Evolutionary conservation across 2,888 invertebrate genomes (phyloP).

Genomic region (Ophion ellenae): DNA sequence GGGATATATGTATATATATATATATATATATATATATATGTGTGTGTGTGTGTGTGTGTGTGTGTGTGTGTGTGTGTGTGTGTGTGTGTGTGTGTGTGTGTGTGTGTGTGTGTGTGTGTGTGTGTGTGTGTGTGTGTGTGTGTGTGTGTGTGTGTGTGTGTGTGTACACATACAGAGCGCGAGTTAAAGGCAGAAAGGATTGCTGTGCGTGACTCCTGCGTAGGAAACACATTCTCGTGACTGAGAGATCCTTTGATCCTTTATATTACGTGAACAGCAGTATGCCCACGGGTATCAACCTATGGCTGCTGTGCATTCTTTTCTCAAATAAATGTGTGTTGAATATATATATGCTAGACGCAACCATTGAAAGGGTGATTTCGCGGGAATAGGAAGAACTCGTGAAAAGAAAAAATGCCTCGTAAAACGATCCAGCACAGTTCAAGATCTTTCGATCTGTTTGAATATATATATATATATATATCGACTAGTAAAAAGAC

Average conservation of each 20-base stretch:
- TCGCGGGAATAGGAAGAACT: slow-evolving; percentile 38
- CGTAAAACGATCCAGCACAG: slow-evolving; percentile 8
- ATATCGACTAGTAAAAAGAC: too few species aligned
- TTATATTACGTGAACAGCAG: slow-evolving; percentile 17
- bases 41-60: too few species aligned
- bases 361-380: slow-evolving; percentile 51
- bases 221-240: not conserved
- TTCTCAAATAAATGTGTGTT: slow-evolving; percentile 52
- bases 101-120: too few species aligned
- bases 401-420: slow-evolving; percentile 23
- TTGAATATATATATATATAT: not conserved
- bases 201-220: slow-evolving; percentile 9
- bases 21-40: too few species aligned
- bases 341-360: slow-evolving; percentile 14
- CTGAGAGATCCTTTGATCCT: slow-evolving; percentile 10
- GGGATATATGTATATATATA: not conserved
- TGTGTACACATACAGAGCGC: not conserved
- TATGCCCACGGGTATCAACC: slow-evolving; percentile 46
- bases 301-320: slow-evolving; percentile 54
- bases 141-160: too few species aligned
- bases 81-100: too few species aligned
- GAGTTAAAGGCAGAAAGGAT: not conserved
- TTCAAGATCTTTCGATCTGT: slow-evolving; percentile 5
- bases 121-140: too few species aligned
- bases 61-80: too few species aligned